Percentiles rank a stretch among this genome's conserved stretches.
Conservation (phyloP, 2,797 vertebrate genomes). For the Hippopotamyrus pictus region DNA sequence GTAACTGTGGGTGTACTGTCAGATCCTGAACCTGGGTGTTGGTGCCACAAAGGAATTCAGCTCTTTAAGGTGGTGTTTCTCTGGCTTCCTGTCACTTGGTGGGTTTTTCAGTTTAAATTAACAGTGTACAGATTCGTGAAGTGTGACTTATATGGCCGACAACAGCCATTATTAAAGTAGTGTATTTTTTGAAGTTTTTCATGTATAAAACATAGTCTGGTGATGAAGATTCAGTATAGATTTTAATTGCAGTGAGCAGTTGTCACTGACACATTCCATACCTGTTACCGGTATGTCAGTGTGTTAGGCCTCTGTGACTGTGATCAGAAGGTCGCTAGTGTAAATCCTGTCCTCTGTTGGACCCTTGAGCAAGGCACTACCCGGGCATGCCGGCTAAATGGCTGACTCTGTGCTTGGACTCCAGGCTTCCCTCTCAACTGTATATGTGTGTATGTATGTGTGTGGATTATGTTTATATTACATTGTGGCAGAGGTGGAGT, state of each 20-base stretch:
- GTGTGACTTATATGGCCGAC: background rate
- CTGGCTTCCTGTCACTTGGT: background rate
- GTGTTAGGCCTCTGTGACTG: background rate
- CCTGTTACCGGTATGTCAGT: background rate
- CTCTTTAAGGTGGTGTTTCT: background rate
- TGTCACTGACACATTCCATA: background rate
- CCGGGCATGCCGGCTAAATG: background rate
- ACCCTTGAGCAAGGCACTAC: background rate
- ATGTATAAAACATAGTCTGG: background rate
- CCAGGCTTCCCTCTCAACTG: background rate
- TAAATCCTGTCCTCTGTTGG: background rate
- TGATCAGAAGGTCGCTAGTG: background rate
- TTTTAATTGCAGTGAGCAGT: background rate
- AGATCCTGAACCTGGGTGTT: background rate
- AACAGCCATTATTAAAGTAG: background rate
- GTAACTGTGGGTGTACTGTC: background rate
- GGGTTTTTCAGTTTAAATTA: background rate
- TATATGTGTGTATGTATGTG: background rate
- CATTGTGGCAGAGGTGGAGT: background rate
- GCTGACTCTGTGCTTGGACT: background rate
- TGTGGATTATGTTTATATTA: background rate
- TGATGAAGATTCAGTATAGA: background rate
- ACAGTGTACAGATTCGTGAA: background rate
- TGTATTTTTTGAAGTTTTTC: background rate
- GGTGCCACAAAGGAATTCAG: background rate